Base-by-base conservation (phyloP, 2,888 invertebrate genomes). In the Yponomeuta plumbellus region DNA sequence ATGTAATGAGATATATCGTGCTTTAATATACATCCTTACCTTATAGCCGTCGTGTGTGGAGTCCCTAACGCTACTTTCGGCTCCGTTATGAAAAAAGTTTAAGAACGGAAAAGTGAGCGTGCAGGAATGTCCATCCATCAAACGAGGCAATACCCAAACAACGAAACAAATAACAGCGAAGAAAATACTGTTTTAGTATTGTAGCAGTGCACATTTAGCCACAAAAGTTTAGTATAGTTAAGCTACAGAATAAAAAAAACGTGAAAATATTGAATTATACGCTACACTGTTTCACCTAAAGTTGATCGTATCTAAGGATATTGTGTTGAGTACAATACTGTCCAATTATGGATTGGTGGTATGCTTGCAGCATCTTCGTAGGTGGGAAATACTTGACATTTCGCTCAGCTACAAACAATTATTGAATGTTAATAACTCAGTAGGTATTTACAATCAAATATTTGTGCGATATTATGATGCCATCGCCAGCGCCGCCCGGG, bases 111-210 rank as follows among this genome's bases (percentile, higher is more conserved):
- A 72, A 71, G 74, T 74, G 73, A 74, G 74, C 75, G 79, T 75
- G 73, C 72, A 72, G 73, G 75, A 76, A 78, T 79, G 74, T 68
- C 67, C 64, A n/a, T n/a, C 67, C 65, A 20, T n/a, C 17, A 34
- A 61, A 61, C 61, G 13, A 61, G 61, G 23, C 44, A 3, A 52
- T 4, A 52, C 44, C 3, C 4, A 52, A 17, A 17, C 44, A 52
- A 13, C 44, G 13, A 34, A 5, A 34, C 34, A 34, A 34, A 34
- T 34, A 34, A 34, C 5, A 34, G 8, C 34, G 34, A 34, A 34
- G 6, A 6, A 34, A 34, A 34, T 34, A 34, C 34, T 5, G 34
- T 34, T 34, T 34, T 34, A 5, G n/a, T n/a, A n/a, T n/a, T n/a
- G n/a, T n/a, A n/a, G n/a, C n/a, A n/a, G n/a, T n/a, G n/a, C n/a